Base-by-base conservation (phyloP, 2,888 invertebrate genomes). In the Parasteatoda lunata region DNA sequence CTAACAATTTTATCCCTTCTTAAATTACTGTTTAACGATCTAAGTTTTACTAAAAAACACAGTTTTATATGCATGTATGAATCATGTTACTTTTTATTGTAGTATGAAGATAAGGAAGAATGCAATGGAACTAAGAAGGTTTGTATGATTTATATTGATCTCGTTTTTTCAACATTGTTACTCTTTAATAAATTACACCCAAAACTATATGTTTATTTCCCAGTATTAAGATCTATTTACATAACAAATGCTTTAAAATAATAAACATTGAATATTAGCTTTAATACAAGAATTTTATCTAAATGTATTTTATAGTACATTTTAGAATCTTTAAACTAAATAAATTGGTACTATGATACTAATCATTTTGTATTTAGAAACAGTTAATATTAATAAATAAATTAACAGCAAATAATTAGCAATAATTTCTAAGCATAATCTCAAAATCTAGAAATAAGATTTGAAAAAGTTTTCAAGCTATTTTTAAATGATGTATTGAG, bases 71-170 rank as follows among this genome's bases (percentile, higher is more conserved):
- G 4, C 54, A 54, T 54, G 54, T 4, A 3, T 11, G 5, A 30
- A 30, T 30, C 30, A 30, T 30, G 30, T 30, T 30, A 30, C 30
- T 30, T 8, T 80, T 64, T 68, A 66, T 69, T 82, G 47, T 77
- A 87, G 87, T 87, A 87, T 64, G 87, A 87, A 77, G 87, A 87
- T 15, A 87, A 87, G 52, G 87, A 87, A 47, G 87, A 87, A 65
- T 82, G 87, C 69, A 87, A 87, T 52, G 87, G 87, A 73, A 82
- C 82, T 45, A 82, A 82, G 48, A 87, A 87, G 69, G 87, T 87
- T 70, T 11, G 64, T 9, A 75, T 45, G 7, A 13, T 72, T 8
- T 15, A 68, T 15, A 15, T 30, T 30, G 2, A 30, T 30, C 30
- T 30, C 30, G 5, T 68, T 45, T 68, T 68, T 15, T 30, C 15